Evolutionary conservation across 2,797 vertebrate species (phyloP), one percentile per base, ranked within the genome.

Genomic region (Tadarida brasiliensis): DNA sequence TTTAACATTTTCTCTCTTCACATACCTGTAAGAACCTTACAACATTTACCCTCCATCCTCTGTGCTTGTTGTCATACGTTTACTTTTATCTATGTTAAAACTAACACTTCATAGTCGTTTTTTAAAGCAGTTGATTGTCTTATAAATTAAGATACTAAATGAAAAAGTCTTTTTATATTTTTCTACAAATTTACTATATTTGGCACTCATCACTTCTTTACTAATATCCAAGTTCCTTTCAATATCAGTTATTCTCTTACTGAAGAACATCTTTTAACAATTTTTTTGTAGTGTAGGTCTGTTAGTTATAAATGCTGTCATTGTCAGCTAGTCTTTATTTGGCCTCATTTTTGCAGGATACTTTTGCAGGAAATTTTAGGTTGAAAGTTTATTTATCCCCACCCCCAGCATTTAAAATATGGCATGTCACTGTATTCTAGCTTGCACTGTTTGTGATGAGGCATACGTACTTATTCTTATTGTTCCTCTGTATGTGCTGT

Each of bases 51-150:
- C 7, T 78, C 2, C 0, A 59, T 49, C 7, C 3, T 84, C 57
- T 71, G 8, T 78, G 16, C 54, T 77, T 74, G 0, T 71, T 44
- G 16, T 51, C 39, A 68, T 22, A 54, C 6, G 47, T 92, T 92
- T 70, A 89, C 15, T 49, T 86, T 90, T 84, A 92, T 71, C 14
- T 82, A 47, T 77, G 19, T 68, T 82, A 73, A 86, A 73, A 81
- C 26, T 26, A 71, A 73, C 7, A 78, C 10, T 65, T 90, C 26
- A 59, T 81, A 87, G 17, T 39, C 22, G 15, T 80, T 56, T 92
- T 91, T 61, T 57, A 57, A 57, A 84, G 81, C 2, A 67, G 28
- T 16, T 81, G 87, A n/a, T 44, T 87, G 16, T 86, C 24, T 83
- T 61, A 11, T 68, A 90, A 80, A 83, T 63, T 77, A 81, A 91